Evolutionary conservation across 1,140 invertebrate genomes (phyloP).

Genomic region (Papilio machaon): DNA sequence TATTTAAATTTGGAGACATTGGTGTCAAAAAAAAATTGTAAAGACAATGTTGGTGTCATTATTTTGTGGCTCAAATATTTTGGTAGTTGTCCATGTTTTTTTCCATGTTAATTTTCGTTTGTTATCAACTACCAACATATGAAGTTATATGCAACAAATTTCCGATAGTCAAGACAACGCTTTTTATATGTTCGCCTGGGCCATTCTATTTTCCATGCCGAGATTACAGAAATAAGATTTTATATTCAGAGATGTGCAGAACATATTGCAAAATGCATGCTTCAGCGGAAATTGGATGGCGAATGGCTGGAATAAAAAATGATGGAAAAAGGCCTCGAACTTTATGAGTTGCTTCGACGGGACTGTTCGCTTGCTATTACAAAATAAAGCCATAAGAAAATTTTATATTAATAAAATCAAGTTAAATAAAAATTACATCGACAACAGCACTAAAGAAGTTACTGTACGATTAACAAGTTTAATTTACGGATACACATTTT

Average conservation of each 20-base stretch:
- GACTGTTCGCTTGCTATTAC: constrained; percentile 7
- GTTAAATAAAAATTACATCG: neutral
- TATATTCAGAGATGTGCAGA: constrained; percentile 51
- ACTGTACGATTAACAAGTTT: too few species aligned
- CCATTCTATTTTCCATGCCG: constrained; percentile 40
- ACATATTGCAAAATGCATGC: constrained; percentile 57
- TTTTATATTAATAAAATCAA: neutral
- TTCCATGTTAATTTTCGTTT: neutral
- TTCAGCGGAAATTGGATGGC: constrained; percentile 48
- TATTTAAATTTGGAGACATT: neutral
- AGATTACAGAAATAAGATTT: constrained; percentile 48
- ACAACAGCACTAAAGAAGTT: too few species aligned
- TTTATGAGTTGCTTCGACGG: constrained; percentile 17
- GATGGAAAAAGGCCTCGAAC: neutral
- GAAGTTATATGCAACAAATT: neutral
- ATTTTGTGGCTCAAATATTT: neutral
- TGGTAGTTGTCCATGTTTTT: too few species aligned
- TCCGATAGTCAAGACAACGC: constrained; percentile 24
- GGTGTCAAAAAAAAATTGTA: too few species aligned
- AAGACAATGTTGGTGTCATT: neutral
- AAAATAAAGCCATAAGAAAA: constrained; percentile 6
- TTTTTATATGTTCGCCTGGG: constrained; percentile 41
- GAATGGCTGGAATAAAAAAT: constrained; percentile 43
- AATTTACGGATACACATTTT: too few species aligned
- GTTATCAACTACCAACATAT: neutral